Evolutionary conservation across 2,797 vertebrate species (phyloP).

Genomic region (Propithecus deckenii): DNA sequence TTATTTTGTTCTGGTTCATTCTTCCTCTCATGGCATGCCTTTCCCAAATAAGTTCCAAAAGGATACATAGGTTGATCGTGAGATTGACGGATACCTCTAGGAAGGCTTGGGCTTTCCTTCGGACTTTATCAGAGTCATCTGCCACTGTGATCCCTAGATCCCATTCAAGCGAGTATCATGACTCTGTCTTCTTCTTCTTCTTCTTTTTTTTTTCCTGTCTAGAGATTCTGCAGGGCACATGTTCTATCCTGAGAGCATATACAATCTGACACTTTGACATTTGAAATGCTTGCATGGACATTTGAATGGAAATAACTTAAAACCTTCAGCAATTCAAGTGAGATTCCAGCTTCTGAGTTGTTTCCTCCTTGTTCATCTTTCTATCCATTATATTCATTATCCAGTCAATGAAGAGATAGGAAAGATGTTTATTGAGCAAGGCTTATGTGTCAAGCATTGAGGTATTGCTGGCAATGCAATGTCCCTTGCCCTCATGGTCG

Average conservation of each 20-base stretch:
- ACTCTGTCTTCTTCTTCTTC: neutral
- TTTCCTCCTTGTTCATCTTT: neutral
- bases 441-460: neutral
- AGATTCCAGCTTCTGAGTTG: neutral
- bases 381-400: neutral
- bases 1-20: neutral
- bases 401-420: neutral
- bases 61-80: neutral
- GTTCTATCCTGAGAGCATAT: neutral
- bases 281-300: neutral
- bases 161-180: neutral
- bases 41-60: neutral
- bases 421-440: neutral
- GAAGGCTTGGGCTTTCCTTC: neutral
- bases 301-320: slow-evolving; percentile 10
- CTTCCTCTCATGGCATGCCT: neutral
- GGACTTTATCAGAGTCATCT: neutral
- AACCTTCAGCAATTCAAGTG: neutral
- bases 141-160: neutral
- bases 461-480: neutral
- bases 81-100: neutral
- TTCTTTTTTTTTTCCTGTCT: neutral
- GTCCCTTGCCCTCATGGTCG: neutral
- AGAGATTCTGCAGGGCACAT: neutral
- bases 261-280: neutral